These are phyloP conservation scores for Macaria liturata DNA, from an alignment of 2,888 invertebrate genomes.

Conservation along the genomic window DNA sequence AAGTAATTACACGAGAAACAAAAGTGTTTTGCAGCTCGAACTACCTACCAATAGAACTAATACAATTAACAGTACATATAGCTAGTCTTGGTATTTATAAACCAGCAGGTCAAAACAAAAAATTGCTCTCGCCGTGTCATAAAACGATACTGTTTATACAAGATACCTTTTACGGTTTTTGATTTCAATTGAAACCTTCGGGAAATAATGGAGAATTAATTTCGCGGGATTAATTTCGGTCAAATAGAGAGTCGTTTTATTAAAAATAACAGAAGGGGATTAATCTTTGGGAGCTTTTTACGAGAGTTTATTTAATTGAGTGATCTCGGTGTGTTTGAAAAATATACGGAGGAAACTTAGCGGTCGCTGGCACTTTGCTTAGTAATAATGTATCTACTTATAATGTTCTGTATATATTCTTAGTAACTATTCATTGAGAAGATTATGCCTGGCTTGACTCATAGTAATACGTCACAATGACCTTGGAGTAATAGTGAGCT, in stretches of 20 bases:
- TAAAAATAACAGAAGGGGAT: slow-evolving; percentile 16
- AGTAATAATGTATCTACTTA: too few species aligned
- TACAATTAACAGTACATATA: too few species aligned
- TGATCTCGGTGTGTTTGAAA: neutral
- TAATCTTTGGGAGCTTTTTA: slow-evolving; percentile 11
- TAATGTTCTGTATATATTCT: too few species aligned
- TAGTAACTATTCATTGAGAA: too few species aligned
- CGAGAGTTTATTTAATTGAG: slow-evolving; percentile 2
- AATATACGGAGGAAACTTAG: neutral
- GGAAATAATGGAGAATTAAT: slow-evolving; percentile 14
- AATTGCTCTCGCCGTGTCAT: too few species aligned
- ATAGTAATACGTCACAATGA: too few species aligned
- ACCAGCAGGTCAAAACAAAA: too few species aligned
- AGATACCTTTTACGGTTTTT: slow-evolving; percentile 15
- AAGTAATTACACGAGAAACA: neutral
- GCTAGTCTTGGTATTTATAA: too few species aligned
- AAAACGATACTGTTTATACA: slow-evolving; percentile 11
- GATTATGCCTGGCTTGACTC: too few species aligned
- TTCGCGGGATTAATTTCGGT: slow-evolving; percentile 13
- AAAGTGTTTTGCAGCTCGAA: neutral
- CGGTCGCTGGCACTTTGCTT: too few species aligned
- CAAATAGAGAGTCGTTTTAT: slow-evolving; percentile 14
- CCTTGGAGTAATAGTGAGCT: too few species aligned
- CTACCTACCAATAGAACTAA: too few species aligned
- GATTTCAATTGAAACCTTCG: slow-evolving; percentile 15